Evolutionary conservation across 2,113 vertebrate species (phyloP).

Genomic region (Erinaceus europaeus): DNA sequence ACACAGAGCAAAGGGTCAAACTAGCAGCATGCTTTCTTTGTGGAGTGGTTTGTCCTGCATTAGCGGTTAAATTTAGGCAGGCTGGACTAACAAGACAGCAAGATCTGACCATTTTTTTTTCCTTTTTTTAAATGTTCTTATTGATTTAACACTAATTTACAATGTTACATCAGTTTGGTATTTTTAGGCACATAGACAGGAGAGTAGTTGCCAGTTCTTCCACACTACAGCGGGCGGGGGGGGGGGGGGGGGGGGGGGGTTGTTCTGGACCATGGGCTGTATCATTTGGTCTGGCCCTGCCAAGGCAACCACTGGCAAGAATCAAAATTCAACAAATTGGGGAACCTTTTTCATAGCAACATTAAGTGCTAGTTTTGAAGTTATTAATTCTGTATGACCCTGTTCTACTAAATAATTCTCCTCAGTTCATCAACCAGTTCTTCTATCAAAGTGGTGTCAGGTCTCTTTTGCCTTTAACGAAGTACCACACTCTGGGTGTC

Average conservation of each 20-base stretch:
- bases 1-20: slow-evolving; percentile 17
- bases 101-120: neutral
- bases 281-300: no score
- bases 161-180: no score
- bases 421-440: neutral
- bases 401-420: no score
- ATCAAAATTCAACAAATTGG: no score
- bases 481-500: neutral
- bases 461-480: neutral
- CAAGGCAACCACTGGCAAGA: no score
- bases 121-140: no score
- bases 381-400: no score
- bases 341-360: no score
- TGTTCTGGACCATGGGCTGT: no score
- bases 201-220: neutral
- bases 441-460: neutral
- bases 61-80: neutral
- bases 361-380: no score
- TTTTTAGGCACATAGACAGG: neutral
- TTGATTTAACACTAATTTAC: no score
- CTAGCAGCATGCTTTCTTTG: neutral
- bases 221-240: neutral
- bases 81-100: neutral
- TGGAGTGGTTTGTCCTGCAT: neutral
- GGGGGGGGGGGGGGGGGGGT: no score